Conservation (phyloP, 1,140 invertebrate genomes). For the Drosophila busckii region DNA sequence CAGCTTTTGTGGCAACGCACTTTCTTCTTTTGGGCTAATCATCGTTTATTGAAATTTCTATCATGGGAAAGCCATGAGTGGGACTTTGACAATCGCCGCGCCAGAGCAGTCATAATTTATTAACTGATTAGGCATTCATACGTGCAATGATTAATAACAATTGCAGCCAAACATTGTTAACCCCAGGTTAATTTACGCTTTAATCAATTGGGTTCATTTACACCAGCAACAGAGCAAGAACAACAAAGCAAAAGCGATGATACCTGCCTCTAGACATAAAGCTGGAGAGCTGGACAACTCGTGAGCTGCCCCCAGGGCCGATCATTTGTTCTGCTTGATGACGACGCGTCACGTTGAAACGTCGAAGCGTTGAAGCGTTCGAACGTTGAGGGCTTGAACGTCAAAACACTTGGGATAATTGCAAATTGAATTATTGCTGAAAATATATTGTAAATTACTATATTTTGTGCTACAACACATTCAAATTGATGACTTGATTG, state of each 20-base stretch:
- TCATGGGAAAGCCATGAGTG: constrained; percentile 56
- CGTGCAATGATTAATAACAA: constrained; percentile 73
- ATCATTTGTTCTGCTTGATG: constrained; percentile 71
- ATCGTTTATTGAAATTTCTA: constrained; percentile 65
- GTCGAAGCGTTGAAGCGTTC: constrained; percentile 8
- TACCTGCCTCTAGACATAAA: too few species aligned
- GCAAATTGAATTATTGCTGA: constrained; percentile 77
- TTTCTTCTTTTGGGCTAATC: constrained; percentile 59
- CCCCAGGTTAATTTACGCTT: constrained; percentile 76
- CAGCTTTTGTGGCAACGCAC: constrained; percentile 40
- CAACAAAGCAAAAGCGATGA: not conserved
- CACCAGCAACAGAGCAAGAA: constrained; percentile 34
- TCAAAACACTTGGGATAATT: constrained; percentile 75
- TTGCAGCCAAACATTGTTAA: constrained; percentile 71
- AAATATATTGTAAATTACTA: constrained; percentile 76
- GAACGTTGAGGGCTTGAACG: constrained; percentile 39
- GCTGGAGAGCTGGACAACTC: constrained; percentile 15
- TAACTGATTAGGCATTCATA: constrained; percentile 75
- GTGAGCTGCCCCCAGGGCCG: constrained; percentile 41
- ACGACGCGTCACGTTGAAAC: constrained; percentile 10
- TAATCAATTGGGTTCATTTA: constrained; percentile 77
- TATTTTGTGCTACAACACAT: constrained; percentile 75
- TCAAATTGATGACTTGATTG: constrained; percentile 77
- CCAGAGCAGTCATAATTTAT: constrained; percentile 56
- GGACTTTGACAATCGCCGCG: constrained; percentile 60